Evolutionary conservation across 1,140 invertebrate genomes (phyloP).

Genomic region (Platyscapa corneri): DNA sequence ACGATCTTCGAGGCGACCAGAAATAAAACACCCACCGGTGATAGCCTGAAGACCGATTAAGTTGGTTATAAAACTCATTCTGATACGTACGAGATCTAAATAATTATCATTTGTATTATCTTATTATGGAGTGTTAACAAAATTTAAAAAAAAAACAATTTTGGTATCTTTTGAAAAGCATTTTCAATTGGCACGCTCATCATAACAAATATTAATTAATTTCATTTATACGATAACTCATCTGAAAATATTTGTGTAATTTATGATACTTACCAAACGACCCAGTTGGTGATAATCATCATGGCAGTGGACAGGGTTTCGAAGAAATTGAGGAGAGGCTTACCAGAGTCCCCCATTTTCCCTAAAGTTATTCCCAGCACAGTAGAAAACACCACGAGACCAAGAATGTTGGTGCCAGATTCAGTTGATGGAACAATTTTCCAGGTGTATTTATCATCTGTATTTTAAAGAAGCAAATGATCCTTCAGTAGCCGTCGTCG

Average conservation of each 20-base stretch:
- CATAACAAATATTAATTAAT: too few species aligned
- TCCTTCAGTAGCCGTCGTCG: not conserved
- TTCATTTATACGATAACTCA: too few species aligned
- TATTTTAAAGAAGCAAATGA: not conserved
- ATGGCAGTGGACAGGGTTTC: slow-evolving; percentile 79
- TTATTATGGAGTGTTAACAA: too few species aligned
- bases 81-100: too few species aligned
- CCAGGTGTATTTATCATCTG: slow-evolving; percentile 74
- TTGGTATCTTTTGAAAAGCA: too few species aligned
- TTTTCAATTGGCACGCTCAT: too few species aligned
- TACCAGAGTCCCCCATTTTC: slow-evolving; percentile 78
- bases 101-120: not conserved
- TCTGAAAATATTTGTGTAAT: too few species aligned
- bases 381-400: slow-evolving; percentile 81
- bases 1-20: slow-evolving; percentile 87
- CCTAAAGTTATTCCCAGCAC: slow-evolving; percentile 81
- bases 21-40: slow-evolving; percentile 88
- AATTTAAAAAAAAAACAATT: too few species aligned
- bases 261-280: slow-evolving; percentile 76
- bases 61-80: not conserved
- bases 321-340: slow-evolving; percentile 80
- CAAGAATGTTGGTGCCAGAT: slow-evolving; percentile 81
- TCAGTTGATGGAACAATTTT: slow-evolving; percentile 74
- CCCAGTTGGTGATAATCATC: slow-evolving; percentile 84
- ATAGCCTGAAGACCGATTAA: slow-evolving; percentile 74